Percentiles rank a stretch among this genome's conserved stretches.
Conservation (phyloP, 1,140 invertebrate species). For the Philaenus spumarius region DNA sequence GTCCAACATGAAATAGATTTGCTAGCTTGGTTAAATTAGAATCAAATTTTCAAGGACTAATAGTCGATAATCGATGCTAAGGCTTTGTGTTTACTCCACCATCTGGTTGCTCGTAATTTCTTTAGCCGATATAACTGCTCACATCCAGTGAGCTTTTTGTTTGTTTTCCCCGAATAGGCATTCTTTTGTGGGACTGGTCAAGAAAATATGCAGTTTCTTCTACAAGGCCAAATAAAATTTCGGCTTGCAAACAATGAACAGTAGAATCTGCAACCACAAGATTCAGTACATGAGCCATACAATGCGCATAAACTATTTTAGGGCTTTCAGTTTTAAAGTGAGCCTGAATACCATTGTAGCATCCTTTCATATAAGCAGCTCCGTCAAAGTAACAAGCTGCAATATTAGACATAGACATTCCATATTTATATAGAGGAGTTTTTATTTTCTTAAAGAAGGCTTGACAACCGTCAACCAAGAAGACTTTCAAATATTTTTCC, state of each 20-base stretch:
- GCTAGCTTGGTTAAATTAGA: neutral
- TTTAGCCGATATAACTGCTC: no score
- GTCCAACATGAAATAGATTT: slow-evolving; percentile 13
- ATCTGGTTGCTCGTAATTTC: slow-evolving; percentile 22
- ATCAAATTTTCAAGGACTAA: neutral
- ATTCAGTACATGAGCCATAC: slow-evolving; percentile 24
- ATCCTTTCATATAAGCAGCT: no score
- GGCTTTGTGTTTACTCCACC: slow-evolving; percentile 24
- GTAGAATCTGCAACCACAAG: slow-evolving; percentile 25
- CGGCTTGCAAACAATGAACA: slow-evolving; percentile 15
- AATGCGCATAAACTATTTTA: slow-evolving; percentile 23
- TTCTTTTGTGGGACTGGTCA: slow-evolving; percentile 15
- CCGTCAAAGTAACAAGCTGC: slow-evolving; percentile 17
- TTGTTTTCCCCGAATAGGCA: slow-evolving; percentile 19
- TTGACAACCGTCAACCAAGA: slow-evolving; percentile 4
- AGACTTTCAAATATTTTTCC: slow-evolving; percentile 19
- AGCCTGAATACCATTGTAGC: slow-evolving; percentile 18
- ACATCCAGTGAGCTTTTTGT: slow-evolving; percentile 13
- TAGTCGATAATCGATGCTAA: slow-evolving; percentile 11
- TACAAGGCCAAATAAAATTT: slow-evolving; percentile 25
- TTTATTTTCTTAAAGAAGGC: slow-evolving; percentile 15
- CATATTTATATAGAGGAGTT: slow-evolving; percentile 6
- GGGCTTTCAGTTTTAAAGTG: slow-evolving; percentile 15
- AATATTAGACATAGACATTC: slow-evolving; percentile 11
- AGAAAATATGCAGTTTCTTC: slow-evolving; percentile 24